Evolutionary conservation across 2,888 invertebrate species (phyloP).

Genomic region (Psococerastis gibbosa): DNA sequence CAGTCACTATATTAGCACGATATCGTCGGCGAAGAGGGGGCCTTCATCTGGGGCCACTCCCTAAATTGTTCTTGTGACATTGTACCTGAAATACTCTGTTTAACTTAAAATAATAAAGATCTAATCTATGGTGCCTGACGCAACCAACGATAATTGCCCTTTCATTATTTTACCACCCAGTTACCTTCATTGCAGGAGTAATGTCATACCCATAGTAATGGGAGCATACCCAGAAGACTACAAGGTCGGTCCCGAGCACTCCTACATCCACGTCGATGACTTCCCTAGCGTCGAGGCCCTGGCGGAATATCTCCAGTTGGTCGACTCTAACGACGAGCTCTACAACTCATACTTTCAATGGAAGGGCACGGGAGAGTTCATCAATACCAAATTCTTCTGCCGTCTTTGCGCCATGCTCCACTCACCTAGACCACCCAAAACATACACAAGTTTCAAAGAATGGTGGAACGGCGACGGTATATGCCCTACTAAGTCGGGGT

Average conservation of each 20-base stretch:
- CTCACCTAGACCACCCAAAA: slow-evolving; percentile 27
- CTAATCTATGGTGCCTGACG: no score
- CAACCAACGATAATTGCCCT: no score
- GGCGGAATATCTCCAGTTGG: slow-evolving; percentile 28
- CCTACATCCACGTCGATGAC: slow-evolving; percentile 34
- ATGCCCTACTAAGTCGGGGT: no score
- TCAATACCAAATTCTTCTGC: slow-evolving; percentile 34
- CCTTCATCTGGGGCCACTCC: no score
- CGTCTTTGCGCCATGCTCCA: slow-evolving; percentile 34
- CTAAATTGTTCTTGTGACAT: no score
- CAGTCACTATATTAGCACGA: no score
- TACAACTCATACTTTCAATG: slow-evolving; percentile 36
- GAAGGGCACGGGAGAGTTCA: slow-evolving; percentile 34
- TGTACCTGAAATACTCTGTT: no score
- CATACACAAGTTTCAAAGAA: slow-evolving; percentile 67
- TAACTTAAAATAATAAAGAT: no score
- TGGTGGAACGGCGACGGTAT: slow-evolving; percentile 80
- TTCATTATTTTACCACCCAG: no score
- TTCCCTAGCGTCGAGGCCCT: slow-evolving; percentile 29
- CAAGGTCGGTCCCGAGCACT: slow-evolving; percentile 27
- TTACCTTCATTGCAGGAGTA: slow-evolving; percentile 29
- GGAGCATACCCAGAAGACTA: slow-evolving; percentile 32
- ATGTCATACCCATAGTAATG: slow-evolving; percentile 32
- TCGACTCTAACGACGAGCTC: slow-evolving; percentile 29
- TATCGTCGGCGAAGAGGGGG: no score